Conservation (phyloP, 2,888 invertebrate species). For the Mythimna albipuncta region DNA sequence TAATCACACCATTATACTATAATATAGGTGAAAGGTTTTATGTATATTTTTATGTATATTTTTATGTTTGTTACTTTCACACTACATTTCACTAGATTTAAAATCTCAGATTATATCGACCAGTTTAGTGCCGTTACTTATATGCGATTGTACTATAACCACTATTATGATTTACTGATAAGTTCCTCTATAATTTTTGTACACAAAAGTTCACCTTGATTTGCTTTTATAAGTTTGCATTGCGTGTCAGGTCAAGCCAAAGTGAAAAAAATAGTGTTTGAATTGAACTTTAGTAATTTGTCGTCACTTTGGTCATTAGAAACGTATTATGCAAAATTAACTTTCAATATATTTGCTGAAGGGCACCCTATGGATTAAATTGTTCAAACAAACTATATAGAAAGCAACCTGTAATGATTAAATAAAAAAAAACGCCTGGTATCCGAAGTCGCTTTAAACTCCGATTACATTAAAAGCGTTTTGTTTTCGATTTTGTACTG, state of each 20-base stretch:
- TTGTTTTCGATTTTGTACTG: no score
- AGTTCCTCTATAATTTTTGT: constrained; percentile 3
- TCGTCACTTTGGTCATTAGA: background rate
- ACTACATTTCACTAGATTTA: no score
- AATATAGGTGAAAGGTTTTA: no score
- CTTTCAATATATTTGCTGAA: background rate
- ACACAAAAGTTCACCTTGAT: constrained; percentile 28
- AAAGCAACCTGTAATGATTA: background rate
- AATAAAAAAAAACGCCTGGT: background rate
- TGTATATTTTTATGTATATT: no score
- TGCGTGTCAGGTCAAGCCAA: constrained; percentile 27
- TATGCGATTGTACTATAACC: background rate
- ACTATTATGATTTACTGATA: constrained; percentile 12
- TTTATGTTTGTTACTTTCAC: background rate
- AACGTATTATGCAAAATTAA: background rate
- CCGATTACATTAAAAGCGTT: no score
- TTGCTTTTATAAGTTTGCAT: constrained; percentile 19
- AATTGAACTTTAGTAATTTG: constrained; percentile 7
- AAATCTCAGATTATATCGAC: no score
- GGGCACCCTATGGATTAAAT: background rate
- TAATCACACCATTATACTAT: no score
- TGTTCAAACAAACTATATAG: background rate
- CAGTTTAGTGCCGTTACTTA: no score
- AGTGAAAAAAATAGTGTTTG: constrained; percentile 7
- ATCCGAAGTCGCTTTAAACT: background rate